Evolutionary conservation across 2,888 invertebrate species (phyloP), one percentile per base, ranked within the genome.

Genomic region (Andrena bicolor): DNA sequence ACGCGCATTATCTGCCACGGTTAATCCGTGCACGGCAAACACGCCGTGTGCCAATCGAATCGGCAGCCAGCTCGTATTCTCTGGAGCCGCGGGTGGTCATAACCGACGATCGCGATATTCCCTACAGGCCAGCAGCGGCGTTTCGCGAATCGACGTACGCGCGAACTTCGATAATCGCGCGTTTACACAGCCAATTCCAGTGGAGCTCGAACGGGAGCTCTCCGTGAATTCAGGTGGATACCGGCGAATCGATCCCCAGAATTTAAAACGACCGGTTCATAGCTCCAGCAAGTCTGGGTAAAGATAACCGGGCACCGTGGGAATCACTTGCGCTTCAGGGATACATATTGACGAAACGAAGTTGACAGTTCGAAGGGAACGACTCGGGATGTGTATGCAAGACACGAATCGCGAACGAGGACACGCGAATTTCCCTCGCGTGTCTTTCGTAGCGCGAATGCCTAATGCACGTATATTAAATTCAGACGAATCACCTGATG

Each of bases 401-500:
- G 13, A 13, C 41, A 13, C 1, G 13, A 41, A 41, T 41, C 23
- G 7, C 35, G 48, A 10, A n/a, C 48, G 48, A 5, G 53, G 53
- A 20, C 41, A 16, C 41, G 41, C 53, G 20, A 23, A 53, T 53
- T 75, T 30, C 58, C 65, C 68, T 76, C 73, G 77, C 74, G 76
- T 86, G 76, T 76, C 72, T 80, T 68, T 87, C 76, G 80, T 80
- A 82, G 30, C 63, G 35, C 13, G 26, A 60, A 63, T 60, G 49
- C 35, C 80, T 78, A 64, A 86, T 76, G 51, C 78, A 51, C 71
- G 79, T 77, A 64, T 70, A 80, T 87, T 82, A 84, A 76, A 80
- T 86, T 78, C 64, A 80, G 82, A 88, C 68, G 80, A 56, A 76
- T 82, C 84, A 76, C 64, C 76, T 66, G 80, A 72, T 83, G 72